Base-by-base conservation (phyloP, 2,113 vertebrate genomes). In the Tringa solitaria region DNA sequence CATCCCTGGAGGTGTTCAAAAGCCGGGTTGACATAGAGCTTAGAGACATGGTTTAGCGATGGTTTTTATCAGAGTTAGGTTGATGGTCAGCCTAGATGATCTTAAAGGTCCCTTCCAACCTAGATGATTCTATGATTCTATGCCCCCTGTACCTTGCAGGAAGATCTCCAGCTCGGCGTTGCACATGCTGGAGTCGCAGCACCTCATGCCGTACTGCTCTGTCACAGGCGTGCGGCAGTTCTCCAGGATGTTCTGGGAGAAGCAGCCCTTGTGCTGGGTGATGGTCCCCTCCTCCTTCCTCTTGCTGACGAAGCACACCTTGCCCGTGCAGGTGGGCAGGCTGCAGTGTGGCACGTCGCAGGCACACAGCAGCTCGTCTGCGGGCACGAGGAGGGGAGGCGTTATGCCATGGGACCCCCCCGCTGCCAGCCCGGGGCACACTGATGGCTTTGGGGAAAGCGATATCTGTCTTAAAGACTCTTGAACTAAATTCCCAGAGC, bases 261-360 rank as follows among this genome's bases (percentile, higher is more conserved):
- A 85, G 93, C 97, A 98, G 57, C 97, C 97, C 16, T 75, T 65
- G 56, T 76, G 64, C 67, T 88, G 63, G 67, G 59, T 48, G 60
- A 92, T 23, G 75, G 12, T n/a, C 1, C 93, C 96, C 6, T 93
- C 64, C 28, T 94, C 79, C 73, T 13, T 91, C 35, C 73, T 84
- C 88, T 95, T 97, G 91, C 97, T 97, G 76, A 95, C 75, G 24
- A 96, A 98, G 86, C 97, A 98, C 39, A 91, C 75, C 65, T 41
- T 86, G 65, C 97, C 97, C 21, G 53, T 82, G 94, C 97, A 98
- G 50, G 73, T 96, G 26, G 87, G 46, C 9, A 27, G 24, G 35
- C 15, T 26, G 92, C 97, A 98, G 39, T 51, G 10, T 0, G 81
- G 65, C 27, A 79, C 24, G 0, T 97, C 87, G 2, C 97, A 98